phyloP scores from a whole-genome alignment of 2,113 vertebrate genomes.

The Parotia lawesii region DNA sequence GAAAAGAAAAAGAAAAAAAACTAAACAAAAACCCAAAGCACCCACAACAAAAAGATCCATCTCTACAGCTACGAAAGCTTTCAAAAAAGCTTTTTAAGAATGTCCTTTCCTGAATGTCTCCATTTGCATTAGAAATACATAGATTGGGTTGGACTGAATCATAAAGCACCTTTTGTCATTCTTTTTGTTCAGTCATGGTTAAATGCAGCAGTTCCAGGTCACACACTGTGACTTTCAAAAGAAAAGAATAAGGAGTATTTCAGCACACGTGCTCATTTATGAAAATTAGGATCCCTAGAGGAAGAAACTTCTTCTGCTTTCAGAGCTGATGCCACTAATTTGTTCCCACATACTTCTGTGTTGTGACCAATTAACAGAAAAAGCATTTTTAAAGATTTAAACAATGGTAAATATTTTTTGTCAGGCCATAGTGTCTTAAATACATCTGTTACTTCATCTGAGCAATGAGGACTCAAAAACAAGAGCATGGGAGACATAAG shows the following conservation, averaged over 20 bases:
- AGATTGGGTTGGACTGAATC: not conserved
- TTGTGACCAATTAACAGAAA: not conserved
- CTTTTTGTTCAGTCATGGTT: not conserved
- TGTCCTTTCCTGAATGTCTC: not conserved
- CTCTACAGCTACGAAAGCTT: not conserved
- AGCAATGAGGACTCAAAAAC: not conserved
- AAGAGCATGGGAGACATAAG: not conserved
- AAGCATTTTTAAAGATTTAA: not conserved
- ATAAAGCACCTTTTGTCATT: constrained; percentile 17
- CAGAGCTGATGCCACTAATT: not conserved
- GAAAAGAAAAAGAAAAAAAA: not conserved
- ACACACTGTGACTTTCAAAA: not conserved
- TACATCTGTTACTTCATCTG: not conserved
- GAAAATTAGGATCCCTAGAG: not conserved
- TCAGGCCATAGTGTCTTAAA: not conserved
- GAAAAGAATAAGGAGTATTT: not conserved
- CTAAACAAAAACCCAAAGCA: not conserved
- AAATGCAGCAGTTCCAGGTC: not conserved
- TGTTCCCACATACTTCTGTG: not conserved
- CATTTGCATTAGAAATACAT: constrained; percentile 46
- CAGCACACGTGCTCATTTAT: not conserved
- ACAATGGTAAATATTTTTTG: not conserved
- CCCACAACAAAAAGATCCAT: not conserved
- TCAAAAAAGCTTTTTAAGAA: not conserved
- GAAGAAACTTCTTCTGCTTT: not conserved